Percentiles rank a stretch among this genome's conserved stretches.
Conservation (phyloP, 2,888 invertebrate species). For the Orthonychiurus folsomi region DNA sequence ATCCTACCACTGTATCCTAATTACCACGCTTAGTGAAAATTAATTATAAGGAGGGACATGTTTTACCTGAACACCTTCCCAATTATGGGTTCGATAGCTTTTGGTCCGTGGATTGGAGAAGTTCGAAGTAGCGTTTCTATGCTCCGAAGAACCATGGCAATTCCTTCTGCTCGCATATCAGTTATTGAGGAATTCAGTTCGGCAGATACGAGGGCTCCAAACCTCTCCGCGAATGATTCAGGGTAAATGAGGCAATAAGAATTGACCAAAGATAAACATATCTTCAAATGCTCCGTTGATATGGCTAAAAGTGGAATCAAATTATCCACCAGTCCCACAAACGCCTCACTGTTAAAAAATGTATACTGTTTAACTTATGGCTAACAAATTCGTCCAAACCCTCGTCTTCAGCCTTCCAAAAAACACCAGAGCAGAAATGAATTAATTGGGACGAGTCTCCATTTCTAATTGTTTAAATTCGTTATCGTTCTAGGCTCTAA, state of each 20-base stretch:
- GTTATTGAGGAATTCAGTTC: conserved; percentile 62
- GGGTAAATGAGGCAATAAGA: conserved; percentile 37
- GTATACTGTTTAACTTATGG: no score
- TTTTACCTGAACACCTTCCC: conserved; percentile 37
- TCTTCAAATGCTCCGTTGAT: conserved; percentile 39
- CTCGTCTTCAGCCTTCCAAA: no score
- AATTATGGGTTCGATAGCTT: conserved; percentile 36
- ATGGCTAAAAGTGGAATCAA: conserved; percentile 35
- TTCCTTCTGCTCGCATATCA: conserved; percentile 67
- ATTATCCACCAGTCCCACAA: conserved; percentile 34
- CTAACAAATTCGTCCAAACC: no score
- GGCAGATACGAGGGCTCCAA: conserved; percentile 54
- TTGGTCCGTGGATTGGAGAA: conserved; percentile 60
- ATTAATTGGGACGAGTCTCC: no score
- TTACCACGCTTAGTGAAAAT: background rate
- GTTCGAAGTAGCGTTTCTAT: conserved; percentile 67
- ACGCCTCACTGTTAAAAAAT: conserved; percentile 33
- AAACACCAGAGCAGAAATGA: no score
- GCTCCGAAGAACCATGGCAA: conserved; percentile 62
- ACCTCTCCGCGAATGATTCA: conserved; percentile 37
- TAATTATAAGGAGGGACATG: background rate
- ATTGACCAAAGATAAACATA: conserved; percentile 36
- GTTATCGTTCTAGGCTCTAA: no score
- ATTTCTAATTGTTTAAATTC: no score
- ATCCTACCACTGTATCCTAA: background rate